phyloP scores from a whole-genome alignment of 2,888 invertebrate species.

The Bugula neritina region DNA sequence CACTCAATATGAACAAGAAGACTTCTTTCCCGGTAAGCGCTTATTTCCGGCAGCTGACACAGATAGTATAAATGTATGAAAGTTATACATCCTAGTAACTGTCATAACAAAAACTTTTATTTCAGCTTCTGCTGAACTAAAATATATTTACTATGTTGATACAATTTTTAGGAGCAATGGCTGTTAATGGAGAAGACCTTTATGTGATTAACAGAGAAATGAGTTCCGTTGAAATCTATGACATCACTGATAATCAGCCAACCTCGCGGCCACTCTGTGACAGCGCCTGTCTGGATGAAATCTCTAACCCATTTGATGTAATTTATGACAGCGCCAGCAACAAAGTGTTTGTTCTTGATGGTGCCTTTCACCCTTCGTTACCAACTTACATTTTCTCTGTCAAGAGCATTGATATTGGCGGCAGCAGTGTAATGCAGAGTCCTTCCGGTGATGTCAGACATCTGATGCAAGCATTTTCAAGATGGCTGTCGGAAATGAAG shows the following conservation, averaged over 20 bases:
- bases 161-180: slow-evolving; percentile 21
- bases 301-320: slow-evolving; percentile 12
- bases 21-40: slow-evolving; percentile 6
- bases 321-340: not conserved
- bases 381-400: slow-evolving; percentile 24
- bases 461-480: not conserved
- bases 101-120: too few relatives aligned
- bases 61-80: too few relatives aligned
- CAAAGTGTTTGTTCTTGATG: not conserved
- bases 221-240: not conserved
- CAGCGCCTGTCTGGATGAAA: not conserved
- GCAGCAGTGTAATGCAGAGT: not conserved
- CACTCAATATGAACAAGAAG: not conserved
- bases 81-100: too few relatives aligned
- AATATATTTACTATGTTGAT: too few relatives aligned
- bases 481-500: not conserved
- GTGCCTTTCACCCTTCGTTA: slow-evolving; percentile 4
- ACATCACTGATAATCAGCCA: not conserved
- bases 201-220: slow-evolving; percentile 14
- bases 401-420: not conserved
- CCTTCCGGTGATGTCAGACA: not conserved
- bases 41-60: too few relatives aligned
- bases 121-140: too few relatives aligned
- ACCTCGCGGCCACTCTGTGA: not conserved
- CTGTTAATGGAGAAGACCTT: slow-evolving; percentile 2